phyloP scores from a whole-genome alignment of 2,113 vertebrate genomes.

The Myotis yumanensis region DNA sequence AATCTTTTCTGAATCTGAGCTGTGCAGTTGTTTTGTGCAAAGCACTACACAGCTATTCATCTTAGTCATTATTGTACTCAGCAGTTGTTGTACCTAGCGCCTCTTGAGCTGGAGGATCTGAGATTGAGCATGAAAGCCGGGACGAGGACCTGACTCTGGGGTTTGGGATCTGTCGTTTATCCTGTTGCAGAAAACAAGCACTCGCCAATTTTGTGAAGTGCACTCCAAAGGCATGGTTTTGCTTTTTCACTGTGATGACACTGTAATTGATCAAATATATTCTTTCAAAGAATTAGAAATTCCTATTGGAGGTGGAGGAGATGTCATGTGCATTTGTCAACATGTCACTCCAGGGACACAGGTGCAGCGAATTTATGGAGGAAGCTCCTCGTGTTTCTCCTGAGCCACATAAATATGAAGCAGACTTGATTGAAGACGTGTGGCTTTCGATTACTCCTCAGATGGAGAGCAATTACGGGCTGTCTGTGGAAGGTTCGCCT shows the following conservation, averaged over 20 bases:
- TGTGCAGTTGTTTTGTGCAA: background rate
- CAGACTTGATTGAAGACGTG: conserved; percentile 45
- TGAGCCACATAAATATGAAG: conserved; percentile 63
- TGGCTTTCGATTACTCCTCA: conserved; percentile 58
- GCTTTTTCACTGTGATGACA: conserved; percentile 68
- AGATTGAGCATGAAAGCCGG: background rate
- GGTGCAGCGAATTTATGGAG: conserved; percentile 70
- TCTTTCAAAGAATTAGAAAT: conserved; percentile 79
- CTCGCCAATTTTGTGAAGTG: conserved; percentile 35
- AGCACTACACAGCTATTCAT: background rate
- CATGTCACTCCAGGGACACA: conserved; percentile 73
- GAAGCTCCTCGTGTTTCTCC: conserved; percentile 47
- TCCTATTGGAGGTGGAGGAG: conserved; percentile 78
- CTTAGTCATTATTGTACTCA: background rate
- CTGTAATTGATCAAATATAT: conserved; percentile 78
- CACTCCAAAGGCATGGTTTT: conserved; percentile 59
- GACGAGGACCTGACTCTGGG: background rate
- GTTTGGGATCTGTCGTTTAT: conserved; percentile 21
- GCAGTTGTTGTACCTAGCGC: background rate
- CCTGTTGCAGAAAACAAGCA: background rate
- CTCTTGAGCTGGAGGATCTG: background rate
- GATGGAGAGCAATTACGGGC: conserved; percentile 38
- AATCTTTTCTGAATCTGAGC: conserved; percentile 21
- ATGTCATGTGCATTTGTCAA: conserved; percentile 80
- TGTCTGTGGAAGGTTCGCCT: background rate